A percentile compares a stretch with the other conserved stretches of the same genome.
phyloP scores from a whole-genome alignment of 2,797 vertebrate genomes.

The Arnoldichthys spilopterus region DNA sequence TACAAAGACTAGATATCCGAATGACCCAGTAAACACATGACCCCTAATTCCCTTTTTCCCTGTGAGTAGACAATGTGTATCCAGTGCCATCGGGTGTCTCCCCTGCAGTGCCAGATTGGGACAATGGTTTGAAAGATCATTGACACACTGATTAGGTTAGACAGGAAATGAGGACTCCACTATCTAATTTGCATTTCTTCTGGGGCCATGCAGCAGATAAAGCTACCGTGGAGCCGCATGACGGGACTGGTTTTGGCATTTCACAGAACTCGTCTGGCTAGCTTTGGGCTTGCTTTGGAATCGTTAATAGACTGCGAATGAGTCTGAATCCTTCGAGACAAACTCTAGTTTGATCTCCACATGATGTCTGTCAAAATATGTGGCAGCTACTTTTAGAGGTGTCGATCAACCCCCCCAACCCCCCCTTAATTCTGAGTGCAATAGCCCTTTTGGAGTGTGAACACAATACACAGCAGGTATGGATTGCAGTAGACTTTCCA shows the following conservation, averaged over 20 bases:
- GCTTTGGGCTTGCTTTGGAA: constrained; percentile 66
- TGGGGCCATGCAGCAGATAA: constrained; percentile 54
- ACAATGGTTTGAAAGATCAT: constrained; percentile 59
- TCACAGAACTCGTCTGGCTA: constrained; percentile 69
- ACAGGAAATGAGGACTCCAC: constrained; percentile 61
- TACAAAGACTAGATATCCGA: constrained; percentile 57
- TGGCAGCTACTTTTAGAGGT: constrained; percentile 68
- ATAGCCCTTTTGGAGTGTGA: constrained; percentile 65
- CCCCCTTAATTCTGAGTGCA: constrained; percentile 59
- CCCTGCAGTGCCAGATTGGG: constrained; percentile 46
- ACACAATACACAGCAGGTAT: constrained; percentile 5
- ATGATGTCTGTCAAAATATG: constrained; percentile 76
- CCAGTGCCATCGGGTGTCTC: constrained; percentile 34
- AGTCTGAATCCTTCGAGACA: constrained; percentile 69
- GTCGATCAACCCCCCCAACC: constrained; percentile 67
- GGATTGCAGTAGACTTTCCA: constrained; percentile 20
- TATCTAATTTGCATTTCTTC: constrained; percentile 60
- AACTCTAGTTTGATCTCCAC: constrained; percentile 69
- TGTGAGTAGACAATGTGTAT: constrained; percentile 53
- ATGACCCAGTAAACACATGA: constrained; percentile 48
- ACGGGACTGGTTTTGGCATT: constrained; percentile 64
- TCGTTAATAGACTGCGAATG: constrained; percentile 69
- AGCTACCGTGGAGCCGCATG: constrained; percentile 57
- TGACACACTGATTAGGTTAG: constrained; percentile 57
- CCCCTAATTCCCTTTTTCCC: neutral